phyloP scores from a whole-genome alignment of 2,113 vertebrate genomes.

The Eretmochelys imbricata region DNA sequence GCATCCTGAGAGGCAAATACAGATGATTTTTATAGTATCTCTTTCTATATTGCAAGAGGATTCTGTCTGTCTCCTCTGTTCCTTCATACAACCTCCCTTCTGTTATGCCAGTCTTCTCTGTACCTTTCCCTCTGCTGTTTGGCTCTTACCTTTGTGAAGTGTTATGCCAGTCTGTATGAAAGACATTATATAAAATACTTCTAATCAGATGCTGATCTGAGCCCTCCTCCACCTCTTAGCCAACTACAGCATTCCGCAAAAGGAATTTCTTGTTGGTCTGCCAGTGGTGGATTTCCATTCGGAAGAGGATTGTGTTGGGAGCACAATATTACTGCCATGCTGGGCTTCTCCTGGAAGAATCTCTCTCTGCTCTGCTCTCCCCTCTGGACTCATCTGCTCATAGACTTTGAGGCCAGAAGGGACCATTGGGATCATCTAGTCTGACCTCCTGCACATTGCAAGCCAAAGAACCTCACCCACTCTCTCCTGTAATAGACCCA shows the following conservation, averaged over 20 bases:
- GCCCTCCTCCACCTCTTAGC: neutral
- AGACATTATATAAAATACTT: neutral
- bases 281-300: neutral
- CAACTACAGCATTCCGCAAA: neutral
- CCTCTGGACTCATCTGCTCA: neutral
- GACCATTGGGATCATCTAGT: too few species aligned
- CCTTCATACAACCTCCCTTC: too few species aligned
- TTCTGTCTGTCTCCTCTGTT: too few species aligned
- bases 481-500: too few species aligned
- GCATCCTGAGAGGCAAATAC: too few species aligned
- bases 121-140: neutral
- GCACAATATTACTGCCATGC: neutral
- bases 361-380: neutral
- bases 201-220: neutral
- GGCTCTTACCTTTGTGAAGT: neutral
- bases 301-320: neutral
- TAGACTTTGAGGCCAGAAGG: too few species aligned
- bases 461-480: too few species aligned
- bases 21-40: too few species aligned
- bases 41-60: too few species aligned
- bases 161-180: neutral
- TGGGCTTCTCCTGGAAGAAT: neutral
- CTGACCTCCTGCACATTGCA: too few species aligned
- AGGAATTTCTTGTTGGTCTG: neutral
- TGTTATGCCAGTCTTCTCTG: too few species aligned